phyloP scores from a whole-genome alignment of 2,113 vertebrate species.

The Lophius piscatorius region DNA sequence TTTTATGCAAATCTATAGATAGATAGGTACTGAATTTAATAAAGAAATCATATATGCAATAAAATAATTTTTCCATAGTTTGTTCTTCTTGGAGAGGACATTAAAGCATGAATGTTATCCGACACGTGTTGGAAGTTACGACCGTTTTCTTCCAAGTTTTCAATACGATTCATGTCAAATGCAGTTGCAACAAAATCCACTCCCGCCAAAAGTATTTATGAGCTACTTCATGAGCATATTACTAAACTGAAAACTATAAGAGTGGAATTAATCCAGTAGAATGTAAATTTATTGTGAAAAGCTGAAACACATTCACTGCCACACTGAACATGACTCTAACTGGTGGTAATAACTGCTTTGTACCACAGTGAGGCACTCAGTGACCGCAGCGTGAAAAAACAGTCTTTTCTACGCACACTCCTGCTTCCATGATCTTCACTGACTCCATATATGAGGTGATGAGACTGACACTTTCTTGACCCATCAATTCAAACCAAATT shows the following conservation, averaged over 20 bases:
- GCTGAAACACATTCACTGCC: not conserved
- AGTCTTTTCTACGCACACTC: not conserved
- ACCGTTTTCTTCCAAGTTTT: too few relatives aligned
- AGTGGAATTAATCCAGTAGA: not conserved
- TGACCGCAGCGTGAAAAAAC: constrained; percentile 35
- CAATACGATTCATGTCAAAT: too few relatives aligned
- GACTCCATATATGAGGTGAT: constrained; percentile 9
- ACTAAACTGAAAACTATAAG: not conserved
- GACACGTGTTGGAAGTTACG: too few relatives aligned
- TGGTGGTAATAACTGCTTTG: constrained; percentile 24
- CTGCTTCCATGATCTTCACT: constrained; percentile 4
- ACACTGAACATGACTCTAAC: not conserved
- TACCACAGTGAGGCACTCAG: constrained; percentile 69
- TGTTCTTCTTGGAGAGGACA: too few relatives aligned
- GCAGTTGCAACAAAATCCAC: too few relatives aligned
- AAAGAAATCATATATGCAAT: too few relatives aligned
- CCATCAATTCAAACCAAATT: constrained; percentile 73
- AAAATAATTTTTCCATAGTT: too few relatives aligned
- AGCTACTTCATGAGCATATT: not conserved
- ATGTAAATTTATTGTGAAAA: not conserved
- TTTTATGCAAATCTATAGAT: too few relatives aligned
- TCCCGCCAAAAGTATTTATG: too few relatives aligned
- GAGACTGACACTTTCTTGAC: constrained; percentile 51
- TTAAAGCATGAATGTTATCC: too few relatives aligned
- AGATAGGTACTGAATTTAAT: too few relatives aligned